Evolutionary conservation across 2,888 invertebrate genomes (phyloP).

Genomic region (Hirudinaria manillensis): DNA sequence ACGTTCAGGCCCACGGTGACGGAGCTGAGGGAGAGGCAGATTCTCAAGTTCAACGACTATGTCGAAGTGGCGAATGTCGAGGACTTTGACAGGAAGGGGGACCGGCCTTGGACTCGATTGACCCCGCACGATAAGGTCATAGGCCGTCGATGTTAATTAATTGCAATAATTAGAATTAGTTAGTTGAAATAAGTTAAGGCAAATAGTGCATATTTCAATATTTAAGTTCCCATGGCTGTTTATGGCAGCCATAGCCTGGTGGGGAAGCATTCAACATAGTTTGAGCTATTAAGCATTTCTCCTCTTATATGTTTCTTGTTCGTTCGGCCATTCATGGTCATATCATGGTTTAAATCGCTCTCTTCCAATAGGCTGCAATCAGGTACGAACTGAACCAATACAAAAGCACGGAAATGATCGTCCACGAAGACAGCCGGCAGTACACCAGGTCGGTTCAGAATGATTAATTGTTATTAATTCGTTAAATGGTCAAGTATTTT

Average conservation of each 20-base stretch:
- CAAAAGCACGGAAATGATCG: slow-evolving; percentile 29
- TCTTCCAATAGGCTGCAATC: slow-evolving; percentile 14
- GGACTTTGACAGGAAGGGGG: slow-evolving; percentile 93
- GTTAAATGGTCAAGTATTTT: background rate
- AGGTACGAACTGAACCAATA: slow-evolving; percentile 24
- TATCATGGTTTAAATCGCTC: too few relatives aligned
- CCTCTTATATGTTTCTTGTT: too few relatives aligned
- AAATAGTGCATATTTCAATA: too few relatives aligned
- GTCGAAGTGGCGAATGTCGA: slow-evolving; percentile 96
- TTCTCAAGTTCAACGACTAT: slow-evolving; percentile 98
- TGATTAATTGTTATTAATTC: background rate
- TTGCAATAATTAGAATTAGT: background rate
- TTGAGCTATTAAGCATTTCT: too few relatives aligned
- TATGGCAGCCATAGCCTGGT: too few relatives aligned
- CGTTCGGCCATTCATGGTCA: too few relatives aligned
- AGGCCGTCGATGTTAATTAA: background rate
- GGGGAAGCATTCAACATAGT: too few relatives aligned
- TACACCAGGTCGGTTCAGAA: slow-evolving; percentile 20
- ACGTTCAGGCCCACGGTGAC: slow-evolving; percentile 98
- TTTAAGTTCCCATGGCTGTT: too few relatives aligned
- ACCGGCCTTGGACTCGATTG: slow-evolving; percentile 98
- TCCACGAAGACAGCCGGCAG: slow-evolving; percentile 27
- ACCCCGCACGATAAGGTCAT: slow-evolving; percentile 89
- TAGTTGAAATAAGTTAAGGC: too few relatives aligned
- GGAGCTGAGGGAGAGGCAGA: slow-evolving; percentile 96